These are phyloP conservation scores for Pomphorhynchus laevis DNA, from an alignment of 1,140 invertebrate genomes.

Conservation along the genomic window DNA sequence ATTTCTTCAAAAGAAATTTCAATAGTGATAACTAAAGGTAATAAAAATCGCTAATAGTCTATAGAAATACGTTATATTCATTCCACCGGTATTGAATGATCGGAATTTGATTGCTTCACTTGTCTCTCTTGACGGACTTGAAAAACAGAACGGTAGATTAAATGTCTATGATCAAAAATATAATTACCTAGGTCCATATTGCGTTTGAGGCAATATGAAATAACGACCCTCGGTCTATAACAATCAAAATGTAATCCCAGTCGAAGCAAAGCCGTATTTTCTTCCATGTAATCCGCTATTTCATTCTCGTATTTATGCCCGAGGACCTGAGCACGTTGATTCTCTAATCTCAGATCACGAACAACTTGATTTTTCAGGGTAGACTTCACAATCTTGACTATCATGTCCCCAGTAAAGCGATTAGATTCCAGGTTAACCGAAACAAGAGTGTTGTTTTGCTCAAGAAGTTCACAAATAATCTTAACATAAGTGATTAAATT, in stretches of 20 bases:
- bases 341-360: conserved; percentile 62
- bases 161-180: background rate
- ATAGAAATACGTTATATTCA: too few species aligned
- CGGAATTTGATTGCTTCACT: too few species aligned
- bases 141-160: background rate
- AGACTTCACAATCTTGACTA: conserved; percentile 44
- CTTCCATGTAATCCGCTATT: conserved; percentile 55
- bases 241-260: conserved; percentile 73
- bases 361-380: conserved; percentile 45
- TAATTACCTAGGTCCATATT: conserved; percentile 38
- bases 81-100: too few species aligned
- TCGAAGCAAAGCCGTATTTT: conserved; percentile 53
- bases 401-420: conserved; percentile 38
- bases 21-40: too few species aligned
- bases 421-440: conserved; percentile 81
- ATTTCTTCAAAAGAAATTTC: too few species aligned
- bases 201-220: conserved; percentile 55
- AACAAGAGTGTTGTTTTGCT: conserved; percentile 45
- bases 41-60: too few species aligned
- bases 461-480: conserved; percentile 41
- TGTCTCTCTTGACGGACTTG: too few species aligned
- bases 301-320: conserved; percentile 93
- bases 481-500: conserved; percentile 16
- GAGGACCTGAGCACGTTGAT: conserved; percentile 65
- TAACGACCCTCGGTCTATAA: conserved; percentile 59